Conservation (phyloP, 2,888 invertebrate species). For the Eristalis pertinax region DNA sequence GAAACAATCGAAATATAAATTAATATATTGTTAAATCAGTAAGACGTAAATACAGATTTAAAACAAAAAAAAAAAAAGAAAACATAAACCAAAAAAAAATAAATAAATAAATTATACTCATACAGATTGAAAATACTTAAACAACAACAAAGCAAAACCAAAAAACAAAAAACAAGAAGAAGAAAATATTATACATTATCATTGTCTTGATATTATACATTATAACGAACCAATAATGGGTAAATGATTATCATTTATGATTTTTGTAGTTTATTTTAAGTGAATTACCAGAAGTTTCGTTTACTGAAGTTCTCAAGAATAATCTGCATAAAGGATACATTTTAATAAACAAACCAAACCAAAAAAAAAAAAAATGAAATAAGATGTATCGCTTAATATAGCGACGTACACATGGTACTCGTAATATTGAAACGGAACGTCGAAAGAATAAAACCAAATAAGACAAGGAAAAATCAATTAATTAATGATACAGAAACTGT, state of each 20-base stretch:
- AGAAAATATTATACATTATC: slow-evolving; percentile 58
- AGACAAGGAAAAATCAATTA: background rate
- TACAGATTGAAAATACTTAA: slow-evolving; percentile 52
- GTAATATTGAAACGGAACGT: background rate
- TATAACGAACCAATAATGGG: slow-evolving; percentile 61
- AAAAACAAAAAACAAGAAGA: background rate
- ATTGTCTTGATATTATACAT: slow-evolving; percentile 68
- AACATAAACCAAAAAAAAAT: background rate
- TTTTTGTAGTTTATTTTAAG: slow-evolving; percentile 56
- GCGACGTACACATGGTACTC: slow-evolving; percentile 28
- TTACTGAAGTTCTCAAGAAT: slow-evolving; percentile 46
- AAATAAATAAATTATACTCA: slow-evolving; percentile 67
- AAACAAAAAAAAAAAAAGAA: no score
- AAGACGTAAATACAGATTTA: slow-evolving; percentile 52
- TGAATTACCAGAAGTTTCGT: slow-evolving; percentile 40
- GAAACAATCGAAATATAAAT: slow-evolving; percentile 58
- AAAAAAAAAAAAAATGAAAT: no score
- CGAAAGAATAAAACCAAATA: background rate
- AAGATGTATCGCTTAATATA: slow-evolving; percentile 41
- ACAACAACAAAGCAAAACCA: background rate
- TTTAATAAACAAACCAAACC: slow-evolving; percentile 5
- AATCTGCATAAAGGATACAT: slow-evolving; percentile 10
- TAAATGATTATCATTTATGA: slow-evolving; percentile 27
- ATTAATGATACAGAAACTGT: slow-evolving; percentile 9
- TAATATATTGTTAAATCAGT: slow-evolving; percentile 53